Conservation (phyloP, 2,888 invertebrate genomes). For the Pyrrhia umbra region DNA sequence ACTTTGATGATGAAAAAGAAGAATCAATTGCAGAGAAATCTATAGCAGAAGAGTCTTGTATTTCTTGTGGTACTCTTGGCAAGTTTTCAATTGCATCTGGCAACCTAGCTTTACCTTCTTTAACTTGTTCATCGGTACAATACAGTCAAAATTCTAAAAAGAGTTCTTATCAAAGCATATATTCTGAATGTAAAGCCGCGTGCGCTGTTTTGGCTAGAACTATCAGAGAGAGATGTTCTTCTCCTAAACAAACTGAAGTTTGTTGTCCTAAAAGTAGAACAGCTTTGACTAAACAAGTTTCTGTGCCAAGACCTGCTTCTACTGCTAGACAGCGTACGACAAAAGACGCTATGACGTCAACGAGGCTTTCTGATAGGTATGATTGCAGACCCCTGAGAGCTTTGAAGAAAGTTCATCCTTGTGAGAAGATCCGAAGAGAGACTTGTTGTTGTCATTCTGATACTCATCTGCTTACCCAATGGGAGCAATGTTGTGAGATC, state of each 20-base stretch:
- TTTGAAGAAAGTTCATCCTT: not conserved
- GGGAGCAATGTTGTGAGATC: not conserved
- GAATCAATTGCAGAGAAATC: not conserved
- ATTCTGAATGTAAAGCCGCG: not conserved
- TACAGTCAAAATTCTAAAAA: not conserved
- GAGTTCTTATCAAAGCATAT: not conserved
- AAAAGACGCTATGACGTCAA: not conserved
- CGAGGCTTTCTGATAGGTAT: not conserved
- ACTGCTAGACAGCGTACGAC: not conserved
- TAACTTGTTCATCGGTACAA: not conserved
- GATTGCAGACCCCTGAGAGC: slow-evolving; percentile 3
- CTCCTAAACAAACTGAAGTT: not conserved
- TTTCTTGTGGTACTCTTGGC: slow-evolving; percentile 10
- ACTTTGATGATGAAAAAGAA: not conserved
- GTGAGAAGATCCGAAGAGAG: not conserved
- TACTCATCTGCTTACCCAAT: slow-evolving; percentile 2
- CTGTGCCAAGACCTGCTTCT: not conserved
- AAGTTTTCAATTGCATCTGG: not conserved
- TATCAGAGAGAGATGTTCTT: not conserved
- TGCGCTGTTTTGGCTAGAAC: not conserved
- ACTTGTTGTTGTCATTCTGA: slow-evolving; percentile 15
- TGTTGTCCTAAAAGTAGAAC: not conserved
- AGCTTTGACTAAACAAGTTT: not conserved
- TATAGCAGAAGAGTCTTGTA: not conserved
- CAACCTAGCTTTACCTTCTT: not conserved